Evolutionary conservation across 1,140 invertebrate genomes (phyloP).

Genomic region (Drosophila tropicalis): DNA sequence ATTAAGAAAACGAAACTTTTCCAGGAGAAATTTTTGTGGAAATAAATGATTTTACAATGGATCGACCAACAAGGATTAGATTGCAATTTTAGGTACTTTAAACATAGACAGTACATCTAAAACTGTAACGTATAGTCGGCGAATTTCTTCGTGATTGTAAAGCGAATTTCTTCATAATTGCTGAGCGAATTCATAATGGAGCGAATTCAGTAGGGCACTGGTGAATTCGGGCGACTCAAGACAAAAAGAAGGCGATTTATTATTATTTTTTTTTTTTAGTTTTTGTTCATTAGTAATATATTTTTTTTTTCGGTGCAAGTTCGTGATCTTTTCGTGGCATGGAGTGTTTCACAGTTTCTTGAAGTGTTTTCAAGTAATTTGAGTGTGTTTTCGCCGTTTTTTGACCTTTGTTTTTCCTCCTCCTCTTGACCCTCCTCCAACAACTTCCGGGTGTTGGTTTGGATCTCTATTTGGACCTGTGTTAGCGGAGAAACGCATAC

Average conservation of each 20-base stretch:
- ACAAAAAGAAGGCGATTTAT: not conserved
- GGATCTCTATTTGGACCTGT: constrained; percentile 1
- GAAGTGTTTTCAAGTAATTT: not conserved
- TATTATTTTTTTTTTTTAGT: constrained; percentile 29
- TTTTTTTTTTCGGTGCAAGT: constrained; percentile 33
- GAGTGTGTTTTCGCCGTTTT: not conserved
- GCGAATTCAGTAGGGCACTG: no score
- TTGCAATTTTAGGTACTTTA: no score
- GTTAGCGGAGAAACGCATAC: not conserved
- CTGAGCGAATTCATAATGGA: no score
- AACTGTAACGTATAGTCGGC: no score
- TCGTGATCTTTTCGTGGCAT: constrained; percentile 3
- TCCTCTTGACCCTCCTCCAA: not conserved
- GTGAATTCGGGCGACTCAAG: no score
- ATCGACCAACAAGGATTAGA: no score
- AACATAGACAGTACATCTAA: no score
- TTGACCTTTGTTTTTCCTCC: constrained; percentile 31
- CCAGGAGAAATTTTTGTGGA: no score
- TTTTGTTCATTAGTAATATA: constrained; percentile 15
- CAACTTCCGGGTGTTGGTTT: constrained; percentile 32
- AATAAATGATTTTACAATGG: no score
- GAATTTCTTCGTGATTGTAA: no score
- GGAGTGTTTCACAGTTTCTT: not conserved
- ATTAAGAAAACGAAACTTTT: no score
- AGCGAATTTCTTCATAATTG: no score